Evolutionary conservation across 2,113 vertebrate species (phyloP), one percentile per base, ranked within the genome.

Genomic region (Strigops habroptila): DNA sequence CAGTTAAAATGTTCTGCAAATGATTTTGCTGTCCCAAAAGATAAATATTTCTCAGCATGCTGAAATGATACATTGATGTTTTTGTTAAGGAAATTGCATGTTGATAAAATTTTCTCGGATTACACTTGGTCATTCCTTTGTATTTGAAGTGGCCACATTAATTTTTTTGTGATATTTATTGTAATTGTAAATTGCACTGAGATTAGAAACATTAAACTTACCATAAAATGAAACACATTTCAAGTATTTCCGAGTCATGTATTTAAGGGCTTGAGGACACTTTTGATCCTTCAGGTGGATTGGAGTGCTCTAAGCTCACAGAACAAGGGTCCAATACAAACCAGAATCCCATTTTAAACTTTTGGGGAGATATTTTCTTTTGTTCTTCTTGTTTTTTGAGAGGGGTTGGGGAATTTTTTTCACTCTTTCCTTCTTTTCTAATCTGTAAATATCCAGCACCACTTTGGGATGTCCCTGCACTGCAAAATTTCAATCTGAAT

Each of bases 21-120:
- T 97, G 97, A 98, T 98, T 98, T 97, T 97, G 95, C 96, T 96
- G 97, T 97, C 97, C 96, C 96, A 82, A 93, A 97, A 97, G 97
- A 96, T 97, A 97, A 97, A 97, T 97, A 98, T 97, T 96, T 97
- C 96, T 96, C 90, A 51, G 95, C 92, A 93, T 62, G 84, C 95
- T 96, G 86, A 96, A 97, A 95, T 97, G 96, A 97, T 97, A 84
- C 96, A 97, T 96, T 81, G 95, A 68, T 94, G 91, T 97, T 96
- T 96, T 95, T 88, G 93, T 95, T 93, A 88, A 96, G 94, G 95
- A 94, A 98, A 97, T 94, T 95, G 86, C 86, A 94, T 96, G 96
- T 96, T 97, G 95, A 97, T 97, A 97, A 97, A 97, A 96, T 96
- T 94, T 80, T 86, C 96, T 97, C 95, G 82, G 74, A 91, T 97